Conservation (phyloP, 2,797 vertebrate species). For the Sebastolobus altivelis region DNA sequence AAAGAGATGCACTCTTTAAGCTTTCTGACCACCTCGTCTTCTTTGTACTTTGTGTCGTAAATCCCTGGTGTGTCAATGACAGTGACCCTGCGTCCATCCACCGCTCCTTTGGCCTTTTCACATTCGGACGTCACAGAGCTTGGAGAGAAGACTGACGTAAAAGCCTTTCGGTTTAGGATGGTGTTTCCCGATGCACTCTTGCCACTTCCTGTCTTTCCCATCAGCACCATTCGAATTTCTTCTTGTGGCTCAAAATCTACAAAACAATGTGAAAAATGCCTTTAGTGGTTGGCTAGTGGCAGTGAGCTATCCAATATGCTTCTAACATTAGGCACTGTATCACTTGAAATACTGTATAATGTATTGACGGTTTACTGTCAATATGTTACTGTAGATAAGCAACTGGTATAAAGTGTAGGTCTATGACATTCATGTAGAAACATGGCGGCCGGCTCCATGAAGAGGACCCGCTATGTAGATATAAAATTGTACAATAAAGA, state of each 20-base stretch:
- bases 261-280: neutral
- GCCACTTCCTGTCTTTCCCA: conserved; percentile 59
- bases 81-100: conserved; percentile 7
- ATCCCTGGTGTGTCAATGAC: conserved; percentile 60
- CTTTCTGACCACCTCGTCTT: conserved; percentile 18
- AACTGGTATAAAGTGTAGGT: too few relatives aligned
- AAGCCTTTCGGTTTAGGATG: conserved; percentile 19
- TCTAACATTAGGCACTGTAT: neutral
- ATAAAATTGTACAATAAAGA: too few relatives aligned
- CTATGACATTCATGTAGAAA: too few relatives aligned
- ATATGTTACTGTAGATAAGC: too few relatives aligned
- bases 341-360: neutral
- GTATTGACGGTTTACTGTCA: neutral
- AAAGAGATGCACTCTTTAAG: conserved; percentile 42
- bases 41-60: conserved; percentile 43
- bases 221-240: conserved; percentile 33
- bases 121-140: conserved; percentile 27
- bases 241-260: conserved; percentile 4
- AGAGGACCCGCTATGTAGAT: too few relatives aligned
- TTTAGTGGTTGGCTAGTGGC: neutral
- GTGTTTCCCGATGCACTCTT: conserved; percentile 60
- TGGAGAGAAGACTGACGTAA: neutral
- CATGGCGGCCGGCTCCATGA: too few relatives aligned
- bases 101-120: conserved; percentile 31
- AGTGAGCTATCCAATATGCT: neutral